Evolutionary conservation across 2,113 vertebrate species (phyloP).

Genomic region (Raja brachyura): DNA sequence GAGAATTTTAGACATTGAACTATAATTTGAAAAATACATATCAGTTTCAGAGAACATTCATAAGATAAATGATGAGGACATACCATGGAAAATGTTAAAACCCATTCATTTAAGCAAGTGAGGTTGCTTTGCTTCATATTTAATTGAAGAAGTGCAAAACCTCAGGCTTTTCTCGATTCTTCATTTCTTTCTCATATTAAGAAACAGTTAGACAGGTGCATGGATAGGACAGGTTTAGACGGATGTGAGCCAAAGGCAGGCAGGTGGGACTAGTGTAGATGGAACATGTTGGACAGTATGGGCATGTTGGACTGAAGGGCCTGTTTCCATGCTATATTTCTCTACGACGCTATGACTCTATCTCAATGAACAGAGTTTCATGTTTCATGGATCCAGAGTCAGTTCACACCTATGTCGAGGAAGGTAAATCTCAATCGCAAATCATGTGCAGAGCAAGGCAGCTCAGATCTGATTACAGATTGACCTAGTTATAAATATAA

Average conservation of each 20-base stretch:
- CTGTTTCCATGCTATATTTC: too few species aligned
- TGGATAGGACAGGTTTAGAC: too few species aligned
- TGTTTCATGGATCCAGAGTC: conserved; percentile 37
- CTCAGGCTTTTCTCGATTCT: conserved; percentile 45
- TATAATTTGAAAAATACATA: not conserved
- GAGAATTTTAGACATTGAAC: not conserved
- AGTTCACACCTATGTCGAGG: conserved; percentile 40
- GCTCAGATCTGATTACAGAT: conserved; percentile 38
- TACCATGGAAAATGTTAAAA: conserved; percentile 42
- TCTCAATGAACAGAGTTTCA: conserved; percentile 31
- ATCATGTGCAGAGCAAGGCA: conserved; percentile 39
- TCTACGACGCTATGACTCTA: conserved; percentile 17
- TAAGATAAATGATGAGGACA: conserved; percentile 40
- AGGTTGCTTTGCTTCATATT: conserved; percentile 39
- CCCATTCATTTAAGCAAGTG: conserved; percentile 45
- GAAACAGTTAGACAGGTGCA: too few species aligned
- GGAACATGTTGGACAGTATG: too few species aligned
- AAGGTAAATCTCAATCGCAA: conserved; percentile 43
- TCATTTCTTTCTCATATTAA: conserved; percentile 43
- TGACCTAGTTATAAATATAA: conserved; percentile 12
- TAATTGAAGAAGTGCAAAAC: conserved; percentile 45
- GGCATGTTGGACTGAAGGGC: too few species aligned
- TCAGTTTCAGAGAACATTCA: conserved; percentile 1
- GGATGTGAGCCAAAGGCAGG: too few species aligned
- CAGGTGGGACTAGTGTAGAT: too few species aligned